Conservation (phyloP, 35 echinoderm and acorn worm genomes). For the Patiria miniata region DNA sequence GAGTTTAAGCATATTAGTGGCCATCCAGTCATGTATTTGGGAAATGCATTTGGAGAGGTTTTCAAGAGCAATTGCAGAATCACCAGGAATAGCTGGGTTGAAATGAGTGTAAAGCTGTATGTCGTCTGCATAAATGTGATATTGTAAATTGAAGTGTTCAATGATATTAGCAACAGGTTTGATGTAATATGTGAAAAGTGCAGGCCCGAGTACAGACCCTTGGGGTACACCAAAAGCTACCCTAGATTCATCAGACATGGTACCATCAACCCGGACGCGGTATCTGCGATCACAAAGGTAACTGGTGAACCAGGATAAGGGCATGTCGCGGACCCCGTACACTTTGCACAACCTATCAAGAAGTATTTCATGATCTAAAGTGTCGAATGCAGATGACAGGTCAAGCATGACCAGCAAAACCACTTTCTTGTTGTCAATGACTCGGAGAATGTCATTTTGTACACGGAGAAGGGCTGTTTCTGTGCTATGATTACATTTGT, state of each 20-base stretch:
- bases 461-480: background rate
- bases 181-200: too few species aligned
- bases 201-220: too few species aligned
- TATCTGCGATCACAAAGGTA: background rate
- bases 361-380: background rate
- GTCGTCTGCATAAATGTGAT: too few species aligned
- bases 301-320: background rate
- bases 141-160: too few species aligned
- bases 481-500: background rate
- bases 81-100: too few species aligned
- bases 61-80: background rate
- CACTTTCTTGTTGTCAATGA: background rate
- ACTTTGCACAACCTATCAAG: background rate
- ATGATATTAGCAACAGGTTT: too few species aligned
- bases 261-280: too few species aligned
- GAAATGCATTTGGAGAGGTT: background rate
- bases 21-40: background rate
- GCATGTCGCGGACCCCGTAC: background rate
- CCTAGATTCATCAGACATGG: too few species aligned
- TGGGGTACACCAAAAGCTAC: too few species aligned
- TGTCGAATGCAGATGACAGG: background rate
- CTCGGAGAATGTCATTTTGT: background rate
- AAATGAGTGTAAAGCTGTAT: too few species aligned
- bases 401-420: background rate
- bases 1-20: background rate